phyloP scores from a whole-genome alignment of 2,888 invertebrate species.

The Pollenia amentaria region DNA sequence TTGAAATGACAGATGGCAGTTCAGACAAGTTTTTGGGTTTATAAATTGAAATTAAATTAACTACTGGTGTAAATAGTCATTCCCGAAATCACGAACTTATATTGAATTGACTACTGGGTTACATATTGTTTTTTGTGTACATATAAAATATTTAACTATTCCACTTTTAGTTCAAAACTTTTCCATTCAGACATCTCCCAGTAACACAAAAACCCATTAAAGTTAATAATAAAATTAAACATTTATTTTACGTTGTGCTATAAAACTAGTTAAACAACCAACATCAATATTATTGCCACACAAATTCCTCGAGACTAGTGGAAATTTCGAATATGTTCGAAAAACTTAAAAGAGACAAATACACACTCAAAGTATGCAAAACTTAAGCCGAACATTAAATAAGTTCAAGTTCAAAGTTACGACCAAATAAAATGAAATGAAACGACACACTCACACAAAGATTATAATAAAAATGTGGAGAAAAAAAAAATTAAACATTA shows the following conservation, averaged over 20 bases:
- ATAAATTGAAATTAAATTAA: too few relatives aligned
- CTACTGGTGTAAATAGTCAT: too few relatives aligned
- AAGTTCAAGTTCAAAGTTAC: constrained; percentile 74
- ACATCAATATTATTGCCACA: constrained; percentile 60
- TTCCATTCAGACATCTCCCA: background rate
- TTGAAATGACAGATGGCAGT: too few relatives aligned
- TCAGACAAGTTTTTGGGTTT: too few relatives aligned
- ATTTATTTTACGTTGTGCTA: constrained; percentile 42
- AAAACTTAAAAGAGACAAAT: constrained; percentile 9
- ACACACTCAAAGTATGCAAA: constrained; percentile 61
- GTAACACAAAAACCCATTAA: constrained; percentile 57
- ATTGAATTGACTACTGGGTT: too few relatives aligned
- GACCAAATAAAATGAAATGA: constrained; percentile 57
- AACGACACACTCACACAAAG: constrained; percentile 43
- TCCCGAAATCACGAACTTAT: too few relatives aligned
- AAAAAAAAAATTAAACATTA: background rate
- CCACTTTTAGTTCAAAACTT: background rate
- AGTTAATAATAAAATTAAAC: constrained; percentile 42
- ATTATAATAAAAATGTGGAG: constrained; percentile 12
- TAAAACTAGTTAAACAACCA: constrained; percentile 59
- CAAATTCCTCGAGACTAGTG: constrained; percentile 56
- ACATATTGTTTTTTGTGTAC: background rate
- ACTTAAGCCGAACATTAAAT: constrained; percentile 63
- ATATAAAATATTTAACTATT: background rate
- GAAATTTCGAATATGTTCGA: constrained; percentile 8